These are phyloP conservation scores for Morphnarchus princeps DNA, from an alignment of 2,113 vertebrate genomes.

Conservation along the genomic window DNA sequence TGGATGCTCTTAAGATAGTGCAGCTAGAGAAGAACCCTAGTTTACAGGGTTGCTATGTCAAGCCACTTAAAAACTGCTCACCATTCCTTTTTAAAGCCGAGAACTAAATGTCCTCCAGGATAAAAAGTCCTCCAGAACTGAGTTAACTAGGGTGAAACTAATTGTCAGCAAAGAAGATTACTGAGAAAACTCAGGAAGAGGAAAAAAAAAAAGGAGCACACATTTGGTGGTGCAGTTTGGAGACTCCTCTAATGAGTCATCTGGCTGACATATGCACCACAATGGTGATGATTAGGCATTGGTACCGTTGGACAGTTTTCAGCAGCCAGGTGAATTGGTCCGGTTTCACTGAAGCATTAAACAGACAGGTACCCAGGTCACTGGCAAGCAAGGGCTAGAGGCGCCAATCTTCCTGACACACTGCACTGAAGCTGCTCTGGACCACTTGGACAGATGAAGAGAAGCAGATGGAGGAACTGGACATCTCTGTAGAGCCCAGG, in stretches of 20 bases:
- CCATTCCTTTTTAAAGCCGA: background rate
- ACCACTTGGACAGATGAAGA: background rate
- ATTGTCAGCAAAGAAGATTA: background rate
- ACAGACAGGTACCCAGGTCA: background rate
- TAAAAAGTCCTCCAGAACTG: background rate
- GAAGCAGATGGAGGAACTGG: background rate
- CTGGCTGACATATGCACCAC: background rate
- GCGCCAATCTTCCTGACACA: rapidly evolving
- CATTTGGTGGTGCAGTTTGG: background rate
- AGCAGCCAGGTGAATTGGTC: background rate
- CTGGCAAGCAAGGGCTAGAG: background rate
- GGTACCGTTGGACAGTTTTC: background rate
- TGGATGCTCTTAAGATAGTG: background rate
- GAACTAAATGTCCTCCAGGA: background rate
- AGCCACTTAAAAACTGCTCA: background rate
- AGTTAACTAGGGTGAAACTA: background rate
- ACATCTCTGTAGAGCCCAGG: background rate
- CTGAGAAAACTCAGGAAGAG: background rate
- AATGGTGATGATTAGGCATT: background rate
- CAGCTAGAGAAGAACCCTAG: background rate
- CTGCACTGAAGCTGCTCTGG: background rate
- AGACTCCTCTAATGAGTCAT: background rate
- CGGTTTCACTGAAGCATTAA: background rate
- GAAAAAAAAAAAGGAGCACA: background rate
- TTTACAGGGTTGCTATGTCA: background rate